Conservation (phyloP, 2,888 invertebrate genomes). For the Drosophila fulvimacula region DNA sequence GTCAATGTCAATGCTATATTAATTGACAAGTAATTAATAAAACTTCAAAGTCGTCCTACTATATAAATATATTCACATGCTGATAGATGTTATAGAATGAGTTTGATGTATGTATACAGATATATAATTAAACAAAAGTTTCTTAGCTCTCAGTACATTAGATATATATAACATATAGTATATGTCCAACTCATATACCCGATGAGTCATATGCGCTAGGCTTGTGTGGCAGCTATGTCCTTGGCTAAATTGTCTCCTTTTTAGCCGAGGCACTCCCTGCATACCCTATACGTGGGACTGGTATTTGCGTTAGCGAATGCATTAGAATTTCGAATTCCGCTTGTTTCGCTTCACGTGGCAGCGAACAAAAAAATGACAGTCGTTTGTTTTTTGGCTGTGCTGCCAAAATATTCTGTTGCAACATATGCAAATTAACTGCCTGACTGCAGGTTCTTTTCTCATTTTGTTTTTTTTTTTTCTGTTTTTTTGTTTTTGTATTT, state of each 20-base stretch:
- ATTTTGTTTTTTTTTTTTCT: background rate
- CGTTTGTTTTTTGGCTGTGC: conserved; percentile 39
- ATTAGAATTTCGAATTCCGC: conserved; percentile 30
- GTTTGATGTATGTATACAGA: background rate
- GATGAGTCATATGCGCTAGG: conserved; percentile 21
- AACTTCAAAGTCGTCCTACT: background rate
- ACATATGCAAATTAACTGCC: conserved; percentile 71
- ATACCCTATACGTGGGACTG: background rate
- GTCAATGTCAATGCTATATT: background rate
- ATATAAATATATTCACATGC: background rate
- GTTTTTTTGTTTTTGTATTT: conserved; percentile 22
- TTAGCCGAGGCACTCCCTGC: conserved; percentile 19
- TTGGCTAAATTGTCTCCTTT: conserved; percentile 23
- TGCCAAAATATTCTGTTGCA: conserved; percentile 46
- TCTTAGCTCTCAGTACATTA: background rate
- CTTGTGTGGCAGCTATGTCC: conserved; percentile 13
- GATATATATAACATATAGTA: background rate
- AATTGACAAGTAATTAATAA: background rate
- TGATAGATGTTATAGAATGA: background rate
- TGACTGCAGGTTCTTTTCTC: conserved; percentile 14
- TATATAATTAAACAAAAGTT: background rate
- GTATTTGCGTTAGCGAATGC: conserved; percentile 19
- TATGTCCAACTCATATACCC: conserved; percentile 5
- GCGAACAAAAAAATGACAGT: conserved; percentile 13
- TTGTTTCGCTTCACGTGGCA: conserved; percentile 5